phyloP scores from a whole-genome alignment of 2,888 invertebrate species.

The Drosophila nr. perissopoda region DNA sequence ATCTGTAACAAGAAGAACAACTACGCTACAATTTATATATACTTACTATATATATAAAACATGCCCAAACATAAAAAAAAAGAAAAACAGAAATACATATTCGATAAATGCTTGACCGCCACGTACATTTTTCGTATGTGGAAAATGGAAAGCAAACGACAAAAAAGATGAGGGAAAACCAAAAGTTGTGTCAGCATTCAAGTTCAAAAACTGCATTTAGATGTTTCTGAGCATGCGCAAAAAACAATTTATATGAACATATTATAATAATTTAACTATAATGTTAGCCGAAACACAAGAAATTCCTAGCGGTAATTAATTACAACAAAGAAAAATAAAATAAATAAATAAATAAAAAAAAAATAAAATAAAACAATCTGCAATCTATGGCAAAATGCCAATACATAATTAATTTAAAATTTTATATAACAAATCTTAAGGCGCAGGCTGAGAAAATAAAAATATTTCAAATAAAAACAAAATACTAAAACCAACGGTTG shows the following conservation, averaged over 20 bases:
- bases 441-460: slow-evolving; percentile 13
- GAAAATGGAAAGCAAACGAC: slow-evolving; percentile 16
- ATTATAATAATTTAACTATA: slow-evolving; percentile 50
- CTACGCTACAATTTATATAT: slow-evolving; percentile 50
- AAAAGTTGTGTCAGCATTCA: slow-evolving; percentile 64
- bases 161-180: slow-evolving; percentile 19
- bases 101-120: slow-evolving; percentile 38
- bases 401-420: slow-evolving; percentile 23
- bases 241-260: slow-evolving; percentile 69
- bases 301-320: slow-evolving; percentile 43
- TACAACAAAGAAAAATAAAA: slow-evolving; percentile 28
- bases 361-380: slow-evolving; percentile 33
- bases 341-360: slow-evolving; percentile 19
- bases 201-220: slow-evolving; percentile 80
- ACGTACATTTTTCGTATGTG: slow-evolving; percentile 28
- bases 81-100: slow-evolving; percentile 24
- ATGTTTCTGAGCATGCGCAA: slow-evolving; percentile 82
- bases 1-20: slow-evolving; percentile 47
- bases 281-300: slow-evolving; percentile 45
- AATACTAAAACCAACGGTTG: slow-evolving; percentile 44
- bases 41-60: slow-evolving; percentile 22
- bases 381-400: slow-evolving; percentile 35
- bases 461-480: neutral
- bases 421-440: slow-evolving; percentile 44
- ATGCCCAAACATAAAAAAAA: slow-evolving; percentile 18